Evolutionary conservation across 2,797 vertebrate genomes (phyloP), one percentile per base, ranked within the genome.

Genomic region (Pipistrellus kuhlii): DNA sequence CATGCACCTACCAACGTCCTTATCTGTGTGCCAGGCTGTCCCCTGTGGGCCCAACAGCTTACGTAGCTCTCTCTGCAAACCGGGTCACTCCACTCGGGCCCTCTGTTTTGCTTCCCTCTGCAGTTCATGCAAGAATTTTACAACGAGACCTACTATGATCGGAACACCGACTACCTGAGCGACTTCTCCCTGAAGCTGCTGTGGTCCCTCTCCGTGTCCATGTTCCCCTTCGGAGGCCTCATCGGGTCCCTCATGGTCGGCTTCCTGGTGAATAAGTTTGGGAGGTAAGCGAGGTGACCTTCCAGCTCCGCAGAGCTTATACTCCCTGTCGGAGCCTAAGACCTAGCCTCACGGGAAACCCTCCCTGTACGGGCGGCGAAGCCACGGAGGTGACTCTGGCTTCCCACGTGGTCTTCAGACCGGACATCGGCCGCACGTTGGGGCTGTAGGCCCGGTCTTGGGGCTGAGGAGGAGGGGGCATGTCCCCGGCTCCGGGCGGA

Each of bases 181-280:
- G n/a, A 48, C 0, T 85, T 20, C 84, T 25, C 98, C 93, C 92
- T 98, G 88, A 99, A 98, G 0, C 85, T 99, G 83, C 98, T 99
- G 46, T 99, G 99, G 99, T 99, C 99, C 0, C 71, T 99, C 7
- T 99, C 99, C 0, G 99, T 99, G 96, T 99, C 99, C 96, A 99
- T 99, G 99, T 99, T 97, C 93, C 99, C 99, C 0, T 97, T 99
- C 0, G 99, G 99, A 0, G 99, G 99, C 35, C 98, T 99, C 32
- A 97, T 99, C 0, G 99, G 99, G 0, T 99, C 99, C 20, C 98
- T 99, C 48, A 95, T 99, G 98, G 99, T 99, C 57, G 99, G 99
- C 3, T 98, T 98, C 8, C 96, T 99, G 96, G 99, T 99, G 94
- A 99, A 99, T 97, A 99, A 94, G 3, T 80, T 99, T 0, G 99